phyloP scores from a whole-genome alignment of 2,797 vertebrate genomes.

The Acestrorhynchus altus region DNA sequence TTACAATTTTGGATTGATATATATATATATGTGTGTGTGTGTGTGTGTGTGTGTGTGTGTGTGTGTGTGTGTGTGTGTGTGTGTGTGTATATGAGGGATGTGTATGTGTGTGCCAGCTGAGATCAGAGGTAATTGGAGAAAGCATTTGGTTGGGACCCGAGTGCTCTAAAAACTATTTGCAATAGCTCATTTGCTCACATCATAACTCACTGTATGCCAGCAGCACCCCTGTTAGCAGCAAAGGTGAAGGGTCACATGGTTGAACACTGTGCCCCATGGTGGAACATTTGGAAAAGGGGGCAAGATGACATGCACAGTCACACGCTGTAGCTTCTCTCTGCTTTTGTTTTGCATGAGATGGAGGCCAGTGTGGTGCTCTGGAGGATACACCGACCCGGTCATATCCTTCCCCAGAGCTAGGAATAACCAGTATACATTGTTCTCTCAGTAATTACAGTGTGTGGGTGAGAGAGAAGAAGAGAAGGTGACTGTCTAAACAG shows the following conservation, averaged over 20 bases:
- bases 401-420: conserved; percentile 37
- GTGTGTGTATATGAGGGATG: too few species aligned
- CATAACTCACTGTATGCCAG: conserved; percentile 13
- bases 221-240: not conserved
- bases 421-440: conserved; percentile 19
- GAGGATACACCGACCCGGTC: conserved; percentile 21
- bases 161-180: conserved; percentile 28
- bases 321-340: not conserved
- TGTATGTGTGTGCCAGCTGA: not conserved
- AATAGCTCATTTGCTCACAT: conserved; percentile 28
- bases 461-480: not conserved
- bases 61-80: conserved; percentile 29
- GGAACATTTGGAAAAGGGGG: not conserved
- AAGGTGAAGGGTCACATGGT: conserved; percentile 3
- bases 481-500: conserved; percentile 11
- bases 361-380: conserved; percentile 10
- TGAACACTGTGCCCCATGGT: not conserved
- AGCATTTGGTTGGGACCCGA: conserved; percentile 25
- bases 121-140: conserved; percentile 27
- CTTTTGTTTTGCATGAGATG: conserved; percentile 12
- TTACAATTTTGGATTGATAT: too few species aligned
- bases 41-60: not conserved
- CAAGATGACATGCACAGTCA: conserved; percentile 2
- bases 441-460: conserved; percentile 34
- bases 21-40: not conserved